A percentile compares a stretch with the other conserved stretches of the same genome.
These are phyloP conservation scores for Trachelus iudaicus DNA, from an alignment of 2,888 invertebrate species.

Conservation along the genomic window DNA sequence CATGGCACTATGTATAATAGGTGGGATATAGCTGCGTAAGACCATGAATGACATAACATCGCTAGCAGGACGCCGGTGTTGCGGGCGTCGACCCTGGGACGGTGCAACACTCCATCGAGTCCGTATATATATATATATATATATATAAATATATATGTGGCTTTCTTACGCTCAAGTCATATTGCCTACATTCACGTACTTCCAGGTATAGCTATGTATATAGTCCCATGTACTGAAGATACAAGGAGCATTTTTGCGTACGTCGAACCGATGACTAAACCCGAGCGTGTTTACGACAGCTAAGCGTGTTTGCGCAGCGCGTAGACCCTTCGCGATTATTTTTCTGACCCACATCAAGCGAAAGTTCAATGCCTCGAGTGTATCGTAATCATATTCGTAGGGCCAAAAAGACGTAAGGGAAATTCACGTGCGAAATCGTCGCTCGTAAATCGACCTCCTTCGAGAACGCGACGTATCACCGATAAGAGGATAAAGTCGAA, in stretches of 20 bases:
- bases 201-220: not conserved
- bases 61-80: conserved; percentile 32
- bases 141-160: not conserved
- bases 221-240: not conserved
- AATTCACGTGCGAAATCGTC: not conserved
- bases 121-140: not conserved
- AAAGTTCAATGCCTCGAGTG: conserved; percentile 57
- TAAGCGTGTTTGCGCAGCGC: conserved; percentile 15
- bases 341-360: conserved; percentile 59
- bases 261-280: conserved; percentile 21
- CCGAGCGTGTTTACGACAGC: conserved; percentile 5
- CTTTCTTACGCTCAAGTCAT: not conserved
- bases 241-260: not conserved
- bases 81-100: conserved; percentile 57
- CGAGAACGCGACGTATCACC: not conserved
- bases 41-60: conserved; percentile 64
- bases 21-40: conserved; percentile 8
- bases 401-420: not conserved
- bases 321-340: conserved; percentile 34
- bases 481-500: not conserved
- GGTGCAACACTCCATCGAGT: conserved; percentile 4
- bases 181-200: not conserved
- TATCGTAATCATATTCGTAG: conserved; percentile 9
- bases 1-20: not conserved
- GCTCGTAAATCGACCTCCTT: not conserved